Percentiles rank a stretch among this genome's conserved stretches.
Evolutionary conservation across 2,113 vertebrate genomes (phyloP).

Genomic region (Austrofundulus limnaeus): DNA sequence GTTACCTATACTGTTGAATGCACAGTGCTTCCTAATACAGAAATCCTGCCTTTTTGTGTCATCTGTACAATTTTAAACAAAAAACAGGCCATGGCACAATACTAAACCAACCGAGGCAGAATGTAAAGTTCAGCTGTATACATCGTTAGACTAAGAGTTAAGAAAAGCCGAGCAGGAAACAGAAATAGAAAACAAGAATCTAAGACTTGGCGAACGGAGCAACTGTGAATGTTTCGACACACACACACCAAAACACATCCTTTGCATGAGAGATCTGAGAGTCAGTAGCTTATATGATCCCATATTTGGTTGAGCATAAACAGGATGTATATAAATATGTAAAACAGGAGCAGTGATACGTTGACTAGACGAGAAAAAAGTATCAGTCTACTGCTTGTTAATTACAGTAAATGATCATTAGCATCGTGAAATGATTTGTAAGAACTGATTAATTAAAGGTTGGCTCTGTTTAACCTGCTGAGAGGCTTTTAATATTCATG

Average conservation of each 20-base stretch:
- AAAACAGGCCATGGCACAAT: slow-evolving; percentile 75
- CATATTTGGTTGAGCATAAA: neutral
- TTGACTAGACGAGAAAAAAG: no score
- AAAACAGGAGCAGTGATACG: no score
- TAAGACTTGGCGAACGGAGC: slow-evolving; percentile 48
- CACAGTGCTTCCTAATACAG: slow-evolving; percentile 78
- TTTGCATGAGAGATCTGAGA: neutral
- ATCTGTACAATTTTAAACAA: slow-evolving; percentile 73
- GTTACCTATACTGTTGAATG: slow-evolving; percentile 75
- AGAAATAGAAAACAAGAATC: slow-evolving; percentile 49
- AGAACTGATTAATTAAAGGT: neutral
- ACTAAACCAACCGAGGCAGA: slow-evolving; percentile 64
- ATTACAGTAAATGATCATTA: neutral
- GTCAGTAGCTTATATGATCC: slow-evolving; percentile 36
- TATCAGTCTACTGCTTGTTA: neutral
- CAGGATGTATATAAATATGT: neutral
- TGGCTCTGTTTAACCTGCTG: neutral
- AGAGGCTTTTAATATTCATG: neutral
- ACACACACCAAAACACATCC: slow-evolving; percentile 8
- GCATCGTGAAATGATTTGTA: neutral
- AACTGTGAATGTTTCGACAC: slow-evolving; percentile 29
- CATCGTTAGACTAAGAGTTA: slow-evolving; percentile 52
- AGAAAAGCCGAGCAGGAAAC: slow-evolving; percentile 61
- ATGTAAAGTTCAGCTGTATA: slow-evolving; percentile 47
- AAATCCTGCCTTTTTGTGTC: slow-evolving; percentile 66